phyloP scores from a whole-genome alignment of 2,797 vertebrate species.

The Miichthys miiuy region DNA sequence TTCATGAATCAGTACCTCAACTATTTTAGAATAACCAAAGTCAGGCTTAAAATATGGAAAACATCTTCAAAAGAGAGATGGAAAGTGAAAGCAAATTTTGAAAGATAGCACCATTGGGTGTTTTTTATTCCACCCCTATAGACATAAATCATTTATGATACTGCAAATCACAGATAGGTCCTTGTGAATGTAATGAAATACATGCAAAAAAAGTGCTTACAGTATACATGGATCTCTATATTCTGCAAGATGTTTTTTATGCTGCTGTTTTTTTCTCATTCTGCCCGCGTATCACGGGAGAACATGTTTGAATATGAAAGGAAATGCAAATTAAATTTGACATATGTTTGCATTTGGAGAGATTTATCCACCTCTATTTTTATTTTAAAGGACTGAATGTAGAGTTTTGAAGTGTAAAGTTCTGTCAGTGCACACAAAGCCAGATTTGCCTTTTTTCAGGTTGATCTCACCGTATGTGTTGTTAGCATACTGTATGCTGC shows the following conservation, averaged over 20 bases:
- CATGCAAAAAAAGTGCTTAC: conserved; percentile 51
- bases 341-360: conserved; percentile 60
- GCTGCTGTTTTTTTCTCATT: conserved; percentile 38
- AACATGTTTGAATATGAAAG: conserved; percentile 68
- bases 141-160: conserved; percentile 48
- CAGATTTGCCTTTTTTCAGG: background rate
- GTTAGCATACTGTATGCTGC: background rate
- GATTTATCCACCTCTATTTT: conserved; percentile 56
- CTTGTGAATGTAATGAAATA: conserved; percentile 54
- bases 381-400: conserved; percentile 40
- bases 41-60: conserved; percentile 30
- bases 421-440: conserved; percentile 14
- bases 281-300: conserved; percentile 41
- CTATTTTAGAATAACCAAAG: conserved; percentile 38
- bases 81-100: conserved; percentile 33
- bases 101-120: conserved; percentile 21
- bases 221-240: conserved; percentile 26
- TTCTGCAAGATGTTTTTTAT: conserved; percentile 49
- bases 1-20: conserved; percentile 34
- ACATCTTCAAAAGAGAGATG: conserved; percentile 4
- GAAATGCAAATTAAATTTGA: conserved; percentile 62
- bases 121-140: conserved; percentile 32
- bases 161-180: conserved; percentile 45
- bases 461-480: background rate
- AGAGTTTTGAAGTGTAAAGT: conserved; percentile 7